Percentiles rank a stretch among this genome's conserved stretches.
phyloP scores from a whole-genome alignment of 2,113 vertebrate genomes.

The Meleagris gallopavo region DNA sequence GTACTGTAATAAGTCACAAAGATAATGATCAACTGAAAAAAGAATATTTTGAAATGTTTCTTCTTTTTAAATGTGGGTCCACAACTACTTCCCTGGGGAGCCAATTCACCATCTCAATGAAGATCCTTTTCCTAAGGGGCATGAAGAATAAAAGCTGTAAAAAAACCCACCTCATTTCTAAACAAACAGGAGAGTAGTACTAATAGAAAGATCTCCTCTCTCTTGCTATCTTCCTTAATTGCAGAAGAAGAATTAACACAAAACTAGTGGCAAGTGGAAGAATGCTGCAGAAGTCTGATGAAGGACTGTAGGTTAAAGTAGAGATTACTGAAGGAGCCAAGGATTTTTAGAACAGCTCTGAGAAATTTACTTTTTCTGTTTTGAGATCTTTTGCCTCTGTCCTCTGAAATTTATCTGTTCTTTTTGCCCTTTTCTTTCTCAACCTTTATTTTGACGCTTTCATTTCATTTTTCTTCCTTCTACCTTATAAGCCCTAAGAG shows the following conservation, averaged over 20 bases:
- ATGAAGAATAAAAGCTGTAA: not conserved
- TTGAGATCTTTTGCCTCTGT: not conserved
- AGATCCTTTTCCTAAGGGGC: not conserved
- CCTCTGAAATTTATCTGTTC: not conserved
- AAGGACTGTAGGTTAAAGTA: not conserved
- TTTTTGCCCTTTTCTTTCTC: not conserved
- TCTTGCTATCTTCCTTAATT: rapidly evolving
- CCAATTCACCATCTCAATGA: not conserved
- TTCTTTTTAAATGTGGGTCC: not conserved
- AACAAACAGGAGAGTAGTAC: not conserved
- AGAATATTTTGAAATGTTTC: not conserved
- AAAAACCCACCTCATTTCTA: not conserved
- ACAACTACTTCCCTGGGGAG: not conserved
- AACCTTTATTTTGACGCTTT: not conserved
- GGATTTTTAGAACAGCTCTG: not conserved
- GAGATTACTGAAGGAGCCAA: not conserved
- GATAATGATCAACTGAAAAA: not conserved
- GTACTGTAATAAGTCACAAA: not conserved
- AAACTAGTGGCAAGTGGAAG: not conserved
- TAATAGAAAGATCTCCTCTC: not conserved
- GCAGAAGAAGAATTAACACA: not conserved
- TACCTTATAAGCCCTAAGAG: not conserved
- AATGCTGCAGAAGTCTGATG: not conserved
- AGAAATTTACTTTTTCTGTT: not conserved
- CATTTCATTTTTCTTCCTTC: constrained; percentile 22